A percentile compares a stretch with the other conserved stretches of the same genome.
Conservation (phyloP, 2,888 invertebrate genomes). For the Drosophila affinis region DNA sequence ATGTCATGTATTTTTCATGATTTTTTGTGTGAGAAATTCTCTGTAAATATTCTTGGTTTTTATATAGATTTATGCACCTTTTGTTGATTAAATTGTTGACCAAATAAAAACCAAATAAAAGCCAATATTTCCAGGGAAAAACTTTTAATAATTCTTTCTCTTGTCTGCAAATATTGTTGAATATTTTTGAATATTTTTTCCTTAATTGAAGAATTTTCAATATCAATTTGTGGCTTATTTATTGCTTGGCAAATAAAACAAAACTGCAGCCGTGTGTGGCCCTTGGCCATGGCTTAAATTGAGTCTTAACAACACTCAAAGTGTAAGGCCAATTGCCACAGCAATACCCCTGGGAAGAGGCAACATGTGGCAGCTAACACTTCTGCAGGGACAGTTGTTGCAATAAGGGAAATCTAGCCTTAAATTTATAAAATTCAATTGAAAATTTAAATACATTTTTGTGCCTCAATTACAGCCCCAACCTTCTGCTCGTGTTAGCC, state of each 20-base stretch:
- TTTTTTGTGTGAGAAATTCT: too few species aligned
- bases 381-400: background rate
- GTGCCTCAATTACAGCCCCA: slow-evolving; percentile 9
- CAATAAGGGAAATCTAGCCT: background rate
- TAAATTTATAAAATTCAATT: too few species aligned
- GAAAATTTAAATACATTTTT: background rate
- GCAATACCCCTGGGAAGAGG: background rate
- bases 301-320: slow-evolving; percentile 2
- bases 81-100: background rate
- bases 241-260: background rate
- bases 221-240: background rate
- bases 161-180: background rate
- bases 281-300: background rate
- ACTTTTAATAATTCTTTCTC: too few species aligned
- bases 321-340: slow-evolving; percentile 12
- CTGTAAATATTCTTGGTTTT: too few species aligned
- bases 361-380: slow-evolving; percentile 12
- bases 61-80: background rate
- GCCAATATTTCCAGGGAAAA: background rate
- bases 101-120: too few species aligned
- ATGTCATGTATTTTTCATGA: too few species aligned
- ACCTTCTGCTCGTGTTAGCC: background rate
- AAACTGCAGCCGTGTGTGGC: background rate
- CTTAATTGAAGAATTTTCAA: background rate
- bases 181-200: too few species aligned